These are phyloP conservation scores for Cyphomyrus plagiostoma DNA, from an alignment of 2,113 vertebrate species.

Conservation along the genomic window DNA sequence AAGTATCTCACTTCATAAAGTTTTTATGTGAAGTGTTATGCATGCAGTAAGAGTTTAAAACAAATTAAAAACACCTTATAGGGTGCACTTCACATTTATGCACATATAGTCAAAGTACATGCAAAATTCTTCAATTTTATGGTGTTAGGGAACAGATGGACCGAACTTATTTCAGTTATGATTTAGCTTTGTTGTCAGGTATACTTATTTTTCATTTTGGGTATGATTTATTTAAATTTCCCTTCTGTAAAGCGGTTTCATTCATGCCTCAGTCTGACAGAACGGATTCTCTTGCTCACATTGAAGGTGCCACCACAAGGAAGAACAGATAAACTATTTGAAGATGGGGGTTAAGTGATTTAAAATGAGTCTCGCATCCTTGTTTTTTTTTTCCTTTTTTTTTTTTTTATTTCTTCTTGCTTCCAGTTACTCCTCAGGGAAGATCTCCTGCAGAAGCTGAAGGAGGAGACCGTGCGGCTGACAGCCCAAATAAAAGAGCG, in stretches of 20 bases:
- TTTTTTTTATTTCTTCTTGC: conserved; percentile 17
- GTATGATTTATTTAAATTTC: not conserved
- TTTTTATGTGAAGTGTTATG: not conserved
- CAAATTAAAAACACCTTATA: not conserved
- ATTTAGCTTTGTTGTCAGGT: not conserved
- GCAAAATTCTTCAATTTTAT: not conserved
- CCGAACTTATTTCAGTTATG: not conserved
- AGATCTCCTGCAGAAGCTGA: conserved; percentile 44
- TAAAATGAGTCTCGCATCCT: conserved; percentile 33
- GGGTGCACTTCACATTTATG: not conserved
- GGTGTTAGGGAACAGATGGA: not conserved
- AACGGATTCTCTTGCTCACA: not conserved
- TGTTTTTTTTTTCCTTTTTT: conserved; percentile 6
- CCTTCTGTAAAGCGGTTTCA: not conserved
- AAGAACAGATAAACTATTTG: not conserved
- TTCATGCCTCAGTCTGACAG: not conserved
- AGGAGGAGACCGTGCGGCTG: conserved; percentile 42
- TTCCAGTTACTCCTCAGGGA: conserved; percentile 41
- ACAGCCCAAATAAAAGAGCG: conserved; percentile 48
- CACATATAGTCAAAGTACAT: not conserved
- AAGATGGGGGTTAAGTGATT: conserved; percentile 36
- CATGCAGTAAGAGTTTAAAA: not conserved
- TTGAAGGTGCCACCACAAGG: not conserved
- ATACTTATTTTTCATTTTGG: not conserved
- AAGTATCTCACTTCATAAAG: conserved; percentile 10